phyloP scores from a whole-genome alignment of 2,888 invertebrate species.

The Pammene aurita region DNA sequence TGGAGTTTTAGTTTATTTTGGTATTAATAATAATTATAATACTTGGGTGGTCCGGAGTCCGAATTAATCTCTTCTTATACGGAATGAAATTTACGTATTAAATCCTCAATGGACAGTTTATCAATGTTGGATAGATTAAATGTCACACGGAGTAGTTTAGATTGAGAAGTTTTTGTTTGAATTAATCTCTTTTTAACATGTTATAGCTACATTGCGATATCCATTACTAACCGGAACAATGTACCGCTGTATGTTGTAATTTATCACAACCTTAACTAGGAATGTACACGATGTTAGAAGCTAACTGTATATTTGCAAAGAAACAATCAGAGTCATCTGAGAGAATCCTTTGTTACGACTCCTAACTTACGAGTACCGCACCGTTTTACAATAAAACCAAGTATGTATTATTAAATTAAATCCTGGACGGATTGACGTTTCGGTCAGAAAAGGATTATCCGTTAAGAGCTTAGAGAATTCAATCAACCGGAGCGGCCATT shows the following conservation, averaged over 20 bases:
- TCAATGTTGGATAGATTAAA: constrained; percentile 32
- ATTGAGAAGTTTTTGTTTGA: constrained; percentile 29
- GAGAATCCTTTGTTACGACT: background rate
- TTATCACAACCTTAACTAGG: background rate
- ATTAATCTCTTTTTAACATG: constrained; percentile 3
- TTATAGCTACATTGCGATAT: constrained; percentile 6
- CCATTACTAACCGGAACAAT: constrained; percentile 10
- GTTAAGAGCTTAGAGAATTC: no score
- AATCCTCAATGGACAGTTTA: constrained; percentile 36
- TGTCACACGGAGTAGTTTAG: constrained; percentile 7
- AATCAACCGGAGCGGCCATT: no score
- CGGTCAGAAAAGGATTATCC: no score
- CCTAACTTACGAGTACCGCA: no score
- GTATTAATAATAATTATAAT: background rate
- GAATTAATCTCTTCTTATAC: constrained; percentile 28
- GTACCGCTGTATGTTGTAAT: constrained; percentile 2
- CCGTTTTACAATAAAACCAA: background rate
- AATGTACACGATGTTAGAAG: background rate
- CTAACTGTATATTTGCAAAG: background rate
- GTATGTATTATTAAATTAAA: no score
- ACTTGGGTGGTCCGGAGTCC: constrained; percentile 34
- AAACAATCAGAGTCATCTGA: background rate
- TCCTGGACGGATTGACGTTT: no score
- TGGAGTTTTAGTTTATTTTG: constrained; percentile 3
- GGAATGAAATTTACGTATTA: constrained; percentile 31